Conservation (phyloP, 2,113 vertebrate genomes). For the Nanger granti region DNA sequence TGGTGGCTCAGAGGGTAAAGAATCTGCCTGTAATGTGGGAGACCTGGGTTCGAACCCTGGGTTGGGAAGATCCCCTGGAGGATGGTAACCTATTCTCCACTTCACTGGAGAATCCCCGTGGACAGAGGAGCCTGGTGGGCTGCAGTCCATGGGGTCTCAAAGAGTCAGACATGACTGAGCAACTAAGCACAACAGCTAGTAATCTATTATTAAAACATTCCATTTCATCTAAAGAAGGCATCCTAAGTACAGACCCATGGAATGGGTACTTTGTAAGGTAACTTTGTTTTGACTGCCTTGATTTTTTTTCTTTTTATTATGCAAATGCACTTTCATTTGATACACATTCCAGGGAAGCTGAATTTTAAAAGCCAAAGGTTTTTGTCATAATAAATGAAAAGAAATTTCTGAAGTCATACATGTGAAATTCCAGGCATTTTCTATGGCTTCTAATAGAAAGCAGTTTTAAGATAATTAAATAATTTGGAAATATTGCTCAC, state of each 20-base stretch:
- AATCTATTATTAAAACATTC: neutral
- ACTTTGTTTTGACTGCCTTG: neutral
- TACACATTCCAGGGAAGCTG: neutral
- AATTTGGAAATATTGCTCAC: neutral
- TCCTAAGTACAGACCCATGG: neutral
- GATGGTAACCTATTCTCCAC: neutral
- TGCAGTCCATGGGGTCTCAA: neutral
- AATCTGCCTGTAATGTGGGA: neutral
- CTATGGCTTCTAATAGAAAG: neutral
- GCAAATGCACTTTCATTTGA: neutral
- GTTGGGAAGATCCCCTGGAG: neutral
- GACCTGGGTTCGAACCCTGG: neutral
- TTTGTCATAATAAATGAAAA: slow-evolving; percentile 1
- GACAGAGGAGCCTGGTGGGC: neutral
- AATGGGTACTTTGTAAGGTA: neutral
- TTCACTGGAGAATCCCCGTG: neutral
- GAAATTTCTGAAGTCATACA: neutral
- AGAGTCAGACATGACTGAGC: neutral
- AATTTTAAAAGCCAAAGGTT: slow-evolving; percentile 15
- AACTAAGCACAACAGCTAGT: neutral
- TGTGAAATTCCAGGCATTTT: slow-evolving; percentile 29
- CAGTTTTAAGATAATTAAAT: neutral
- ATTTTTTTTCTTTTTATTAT: slow-evolving; percentile 20
- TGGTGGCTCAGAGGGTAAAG: neutral
- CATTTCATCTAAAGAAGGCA: neutral